Percentiles rank a stretch among this genome's conserved stretches.
Conservation (phyloP, 2,888 invertebrate genomes). For the Agonopterix heracliana region DNA sequence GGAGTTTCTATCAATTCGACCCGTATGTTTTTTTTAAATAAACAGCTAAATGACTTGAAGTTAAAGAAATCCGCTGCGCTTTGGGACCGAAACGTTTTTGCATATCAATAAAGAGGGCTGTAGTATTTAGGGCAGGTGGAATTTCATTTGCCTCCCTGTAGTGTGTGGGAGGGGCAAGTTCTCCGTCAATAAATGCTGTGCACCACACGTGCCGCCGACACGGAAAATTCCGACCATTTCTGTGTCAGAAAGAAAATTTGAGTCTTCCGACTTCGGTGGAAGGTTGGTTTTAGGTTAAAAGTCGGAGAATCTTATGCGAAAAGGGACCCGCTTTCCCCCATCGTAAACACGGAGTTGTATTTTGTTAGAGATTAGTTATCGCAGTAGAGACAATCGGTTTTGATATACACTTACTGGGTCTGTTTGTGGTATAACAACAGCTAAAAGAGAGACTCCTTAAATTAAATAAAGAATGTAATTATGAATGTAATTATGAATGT, state of each 20-base stretch:
- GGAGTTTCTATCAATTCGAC: too few species aligned
- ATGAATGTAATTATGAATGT: too few species aligned
- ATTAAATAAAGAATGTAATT: too few species aligned
- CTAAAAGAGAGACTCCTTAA: too few species aligned
- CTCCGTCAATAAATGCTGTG: conserved; percentile 65
- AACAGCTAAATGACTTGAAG: too few species aligned
- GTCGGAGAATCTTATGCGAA: conserved; percentile 42
- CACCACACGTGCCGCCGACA: conserved; percentile 66
- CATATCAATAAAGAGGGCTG: conserved; percentile 47
- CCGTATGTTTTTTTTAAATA: too few species aligned
- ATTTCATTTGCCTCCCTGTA: conserved; percentile 47
- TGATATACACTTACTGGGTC: too few species aligned
- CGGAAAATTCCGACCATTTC: conserved; percentile 52
- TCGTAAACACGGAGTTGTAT: conserved; percentile 63
- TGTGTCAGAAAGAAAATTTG: conserved; percentile 9
- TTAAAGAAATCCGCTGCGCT: neutral
- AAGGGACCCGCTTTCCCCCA: conserved; percentile 60
- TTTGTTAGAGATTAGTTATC: conserved; percentile 41
- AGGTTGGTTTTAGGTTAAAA: conserved; percentile 25
- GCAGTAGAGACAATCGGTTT: conserved; percentile 8
- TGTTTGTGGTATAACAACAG: too few species aligned
- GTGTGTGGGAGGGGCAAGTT: conserved; percentile 45
- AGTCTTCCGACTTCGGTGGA: conserved; percentile 14
- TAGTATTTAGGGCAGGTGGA: conserved; percentile 62
- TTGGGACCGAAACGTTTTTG: conserved; percentile 32